A percentile compares a stretch with the other conserved stretches of the same genome.
phyloP scores from a whole-genome alignment of 2,113 vertebrate species.

The human (Homo sapiens) region DNA sequence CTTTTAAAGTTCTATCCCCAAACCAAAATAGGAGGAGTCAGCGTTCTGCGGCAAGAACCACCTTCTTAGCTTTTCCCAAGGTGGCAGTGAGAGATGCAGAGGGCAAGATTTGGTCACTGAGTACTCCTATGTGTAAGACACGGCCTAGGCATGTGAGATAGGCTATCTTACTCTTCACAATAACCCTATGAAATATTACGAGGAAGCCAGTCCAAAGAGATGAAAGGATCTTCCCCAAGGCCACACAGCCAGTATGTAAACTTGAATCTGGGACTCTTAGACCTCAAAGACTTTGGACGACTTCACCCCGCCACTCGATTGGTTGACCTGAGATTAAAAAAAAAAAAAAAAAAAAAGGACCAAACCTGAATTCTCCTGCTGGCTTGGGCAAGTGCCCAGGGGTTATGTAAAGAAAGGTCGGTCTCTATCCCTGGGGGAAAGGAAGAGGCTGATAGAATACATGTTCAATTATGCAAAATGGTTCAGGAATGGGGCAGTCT shows the following conservation, averaged over 20 bases:
- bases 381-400: not conserved
- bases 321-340: not conserved
- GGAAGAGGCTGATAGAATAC: conserved; percentile 66
- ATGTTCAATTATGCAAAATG: conserved; percentile 77
- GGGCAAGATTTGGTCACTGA: not conserved
- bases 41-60: not conserved
- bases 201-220: not conserved
- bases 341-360: not conserved
- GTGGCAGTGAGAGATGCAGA: not conserved
- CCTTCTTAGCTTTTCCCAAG: not conserved
- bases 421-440: not conserved
- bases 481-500: conserved; percentile 65
- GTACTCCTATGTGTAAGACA: not conserved
- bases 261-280: not conserved
- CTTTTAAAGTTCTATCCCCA: not conserved
- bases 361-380: not conserved
- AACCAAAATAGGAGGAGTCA: not conserved
- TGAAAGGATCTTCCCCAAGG: not conserved
- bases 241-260: not conserved
- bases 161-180: not conserved
- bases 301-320: not conserved
- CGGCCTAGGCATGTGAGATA: not conserved
- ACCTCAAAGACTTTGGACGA: not conserved
- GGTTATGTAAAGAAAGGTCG: not conserved
- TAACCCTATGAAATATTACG: not conserved